phyloP scores from a whole-genome alignment of 2,888 invertebrate genomes.

The Neocrepidodera transversa region DNA sequence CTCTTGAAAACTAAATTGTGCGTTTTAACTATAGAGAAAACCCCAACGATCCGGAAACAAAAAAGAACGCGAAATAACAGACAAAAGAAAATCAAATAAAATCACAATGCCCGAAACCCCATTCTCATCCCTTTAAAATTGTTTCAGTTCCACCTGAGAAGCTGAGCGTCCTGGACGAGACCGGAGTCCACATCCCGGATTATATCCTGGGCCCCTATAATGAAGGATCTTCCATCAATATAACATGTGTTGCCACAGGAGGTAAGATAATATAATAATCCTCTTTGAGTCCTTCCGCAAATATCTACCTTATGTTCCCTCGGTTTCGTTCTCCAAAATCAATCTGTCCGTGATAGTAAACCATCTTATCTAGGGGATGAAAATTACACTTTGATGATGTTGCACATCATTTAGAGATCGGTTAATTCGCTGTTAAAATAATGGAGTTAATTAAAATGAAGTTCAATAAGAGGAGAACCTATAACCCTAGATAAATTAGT shows the following conservation, averaged over 20 bases:
- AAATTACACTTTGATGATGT: conserved; percentile 10
- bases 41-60: not conserved
- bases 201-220: conserved; percentile 85
- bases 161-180: conserved; percentile 80
- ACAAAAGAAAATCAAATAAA: not conserved
- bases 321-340: conserved; percentile 18
- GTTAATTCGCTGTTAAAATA: not conserved
- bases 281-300: conserved; percentile 36
- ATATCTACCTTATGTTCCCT: conserved; percentile 28
- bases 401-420: conserved; percentile 9
- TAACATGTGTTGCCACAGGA: conserved; percentile 85
- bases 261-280: conserved; percentile 66
- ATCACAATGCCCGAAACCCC: not conserved
- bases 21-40: no score
- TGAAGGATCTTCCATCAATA: conserved; percentile 80
- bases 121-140: conserved; percentile 1
- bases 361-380: conserved; percentile 10
- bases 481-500: no score
- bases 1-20: no score
- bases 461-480: no score
- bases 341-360: conserved; percentile 25
- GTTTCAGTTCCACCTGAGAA: conserved; percentile 80
- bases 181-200: conserved; percentile 76
- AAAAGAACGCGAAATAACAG: not conserved
- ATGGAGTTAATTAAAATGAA: no score